Percentiles rank a stretch among this genome's conserved stretches.
Evolutionary conservation across 2,888 invertebrate genomes (phyloP).

Genomic region (Tiliacea citrago): DNA sequence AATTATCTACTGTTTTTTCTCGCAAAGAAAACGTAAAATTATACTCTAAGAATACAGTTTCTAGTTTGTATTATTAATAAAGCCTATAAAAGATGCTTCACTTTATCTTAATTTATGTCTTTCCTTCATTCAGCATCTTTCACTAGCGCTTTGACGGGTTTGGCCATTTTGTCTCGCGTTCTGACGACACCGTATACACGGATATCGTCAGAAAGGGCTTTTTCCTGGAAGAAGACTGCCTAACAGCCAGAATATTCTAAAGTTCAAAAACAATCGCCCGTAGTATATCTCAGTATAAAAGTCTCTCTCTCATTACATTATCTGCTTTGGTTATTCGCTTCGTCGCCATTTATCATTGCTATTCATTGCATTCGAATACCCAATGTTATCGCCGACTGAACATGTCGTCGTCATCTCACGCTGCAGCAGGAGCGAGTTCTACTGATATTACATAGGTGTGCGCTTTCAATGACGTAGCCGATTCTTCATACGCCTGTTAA

Average conservation of each 20-base stretch:
- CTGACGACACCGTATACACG: background rate
- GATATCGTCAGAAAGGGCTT: background rate
- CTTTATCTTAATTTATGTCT: background rate
- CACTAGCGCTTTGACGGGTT: background rate
- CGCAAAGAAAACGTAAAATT: slow-evolving; percentile 13
- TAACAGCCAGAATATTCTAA: background rate
- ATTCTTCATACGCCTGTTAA: background rate
- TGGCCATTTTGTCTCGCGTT: too few relatives aligned
- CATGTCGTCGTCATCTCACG: background rate
- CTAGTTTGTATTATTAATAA: slow-evolving; percentile 4
- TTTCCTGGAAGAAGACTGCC: background rate
- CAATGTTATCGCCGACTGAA: background rate
- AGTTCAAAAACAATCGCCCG: background rate
- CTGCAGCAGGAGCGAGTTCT: background rate
- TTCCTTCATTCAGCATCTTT: background rate
- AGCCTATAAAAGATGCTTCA: background rate
- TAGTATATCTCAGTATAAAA: background rate
- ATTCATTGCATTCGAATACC: background rate
- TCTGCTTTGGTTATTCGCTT: background rate
- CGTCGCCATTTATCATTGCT: background rate
- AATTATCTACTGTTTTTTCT: slow-evolving; percentile 22
- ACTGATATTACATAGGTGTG: background rate
- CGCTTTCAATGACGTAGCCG: background rate
- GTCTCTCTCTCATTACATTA: background rate
- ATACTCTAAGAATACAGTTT: background rate